Conservation (phyloP, 1,140 invertebrate species). For the Galleria mellonella region DNA sequence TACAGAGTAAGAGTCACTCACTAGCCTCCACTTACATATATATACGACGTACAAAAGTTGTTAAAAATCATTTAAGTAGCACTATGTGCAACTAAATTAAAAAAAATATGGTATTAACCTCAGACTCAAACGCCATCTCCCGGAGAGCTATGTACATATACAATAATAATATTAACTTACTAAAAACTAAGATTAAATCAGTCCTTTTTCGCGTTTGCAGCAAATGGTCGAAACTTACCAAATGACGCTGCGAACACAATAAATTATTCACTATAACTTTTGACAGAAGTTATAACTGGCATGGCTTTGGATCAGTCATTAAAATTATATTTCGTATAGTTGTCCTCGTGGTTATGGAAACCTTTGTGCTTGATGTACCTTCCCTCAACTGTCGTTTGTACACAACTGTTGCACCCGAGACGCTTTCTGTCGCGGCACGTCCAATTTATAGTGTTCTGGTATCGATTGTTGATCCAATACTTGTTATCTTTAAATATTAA, state of each 20-base stretch:
- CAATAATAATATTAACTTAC: no score
- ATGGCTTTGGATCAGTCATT: slow-evolving; percentile 42
- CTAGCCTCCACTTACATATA: no score
- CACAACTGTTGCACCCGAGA: slow-evolving; percentile 57
- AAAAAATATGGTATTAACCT: no score
- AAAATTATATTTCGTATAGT: slow-evolving; percentile 67
- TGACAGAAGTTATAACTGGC: slow-evolving; percentile 34
- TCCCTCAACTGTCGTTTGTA: slow-evolving; percentile 60
- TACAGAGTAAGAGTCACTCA: no score
- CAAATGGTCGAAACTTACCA: not conserved
- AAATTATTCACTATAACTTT: slow-evolving; percentile 8
- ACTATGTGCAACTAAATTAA: no score
- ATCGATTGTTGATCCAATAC: slow-evolving; percentile 67
- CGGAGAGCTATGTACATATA: no score
- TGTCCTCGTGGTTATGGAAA: slow-evolving; percentile 58
- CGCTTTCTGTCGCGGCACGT: slow-evolving; percentile 60
- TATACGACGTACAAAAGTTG: no score
- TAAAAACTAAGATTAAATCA: no score
- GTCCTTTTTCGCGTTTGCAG: no score
- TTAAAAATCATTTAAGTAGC: no score
- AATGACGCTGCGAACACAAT: not conserved
- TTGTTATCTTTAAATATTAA: slow-evolving; percentile 68
- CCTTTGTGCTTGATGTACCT: slow-evolving; percentile 62
- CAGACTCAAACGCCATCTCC: no score
- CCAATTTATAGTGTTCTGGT: slow-evolving; percentile 69